These are phyloP conservation scores for Rhinoderma darwinii DNA, from an alignment of 2,113 vertebrate genomes.

Conservation along the genomic window DNA sequence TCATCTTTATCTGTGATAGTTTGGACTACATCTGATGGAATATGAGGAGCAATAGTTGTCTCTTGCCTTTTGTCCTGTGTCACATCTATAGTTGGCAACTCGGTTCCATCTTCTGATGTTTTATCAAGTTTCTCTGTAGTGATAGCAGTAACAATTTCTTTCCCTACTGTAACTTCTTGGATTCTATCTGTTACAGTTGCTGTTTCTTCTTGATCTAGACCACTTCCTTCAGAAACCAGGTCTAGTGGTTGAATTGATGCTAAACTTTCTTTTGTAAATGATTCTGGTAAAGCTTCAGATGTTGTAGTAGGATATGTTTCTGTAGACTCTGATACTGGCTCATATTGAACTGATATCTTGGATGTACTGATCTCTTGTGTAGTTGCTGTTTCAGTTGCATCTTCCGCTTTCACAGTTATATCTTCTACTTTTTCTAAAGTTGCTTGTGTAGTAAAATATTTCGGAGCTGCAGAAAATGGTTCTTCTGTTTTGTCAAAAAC, in stretches of 20 bases:
- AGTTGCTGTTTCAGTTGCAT: constrained; percentile 46
- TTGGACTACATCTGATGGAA: constrained; percentile 59
- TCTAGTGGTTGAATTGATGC: constrained; percentile 10
- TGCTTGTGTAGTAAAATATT: not conserved
- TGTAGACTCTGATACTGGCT: constrained; percentile 58
- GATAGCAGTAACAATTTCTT: constrained; percentile 55
- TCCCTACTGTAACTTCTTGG: not conserved
- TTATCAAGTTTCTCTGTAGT: constrained; percentile 64
- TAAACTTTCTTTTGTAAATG: constrained; percentile 50
- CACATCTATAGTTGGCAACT: constrained; percentile 60
- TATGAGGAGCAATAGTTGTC: constrained; percentile 54
- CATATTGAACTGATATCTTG: not conserved
- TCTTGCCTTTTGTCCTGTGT: constrained; percentile 8
- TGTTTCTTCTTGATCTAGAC: constrained; percentile 57
- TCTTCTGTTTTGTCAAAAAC: constrained; percentile 13
- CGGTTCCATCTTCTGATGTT: constrained; percentile 61
- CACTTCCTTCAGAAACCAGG: constrained; percentile 63
- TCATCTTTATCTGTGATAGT: constrained; percentile 32
- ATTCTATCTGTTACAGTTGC: constrained; percentile 43
- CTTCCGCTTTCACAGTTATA: not conserved
- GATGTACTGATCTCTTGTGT: constrained; percentile 5
- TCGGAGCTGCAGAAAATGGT: constrained; percentile 21
- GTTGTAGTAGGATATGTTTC: constrained; percentile 42
- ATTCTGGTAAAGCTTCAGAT: constrained; percentile 33
- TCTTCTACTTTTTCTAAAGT: not conserved